These are phyloP conservation scores for Austrolebias charrua DNA, from an alignment of 2,797 vertebrate genomes.

Conservation along the genomic window DNA sequence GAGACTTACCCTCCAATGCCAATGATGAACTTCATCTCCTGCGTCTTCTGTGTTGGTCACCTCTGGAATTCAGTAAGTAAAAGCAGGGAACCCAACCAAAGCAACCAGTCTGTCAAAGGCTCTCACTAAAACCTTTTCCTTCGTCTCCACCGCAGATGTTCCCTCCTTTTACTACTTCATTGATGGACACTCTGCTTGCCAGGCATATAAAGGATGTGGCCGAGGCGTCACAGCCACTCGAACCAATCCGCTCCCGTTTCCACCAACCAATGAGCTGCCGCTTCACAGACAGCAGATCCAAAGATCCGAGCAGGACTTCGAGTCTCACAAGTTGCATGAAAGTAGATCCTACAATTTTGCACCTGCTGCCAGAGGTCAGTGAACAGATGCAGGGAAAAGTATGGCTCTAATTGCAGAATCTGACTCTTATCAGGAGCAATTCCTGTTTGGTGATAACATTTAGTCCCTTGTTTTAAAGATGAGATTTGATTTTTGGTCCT, in stretches of 20 bases:
- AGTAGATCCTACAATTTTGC: conserved; percentile 52
- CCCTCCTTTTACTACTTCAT: conserved; percentile 83
- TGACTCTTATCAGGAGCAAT: background rate
- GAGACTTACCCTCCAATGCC: conserved; percentile 92
- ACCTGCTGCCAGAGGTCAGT: conserved; percentile 63
- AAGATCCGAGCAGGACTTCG: conserved; percentile 23
- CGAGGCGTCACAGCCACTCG: conserved; percentile 47
- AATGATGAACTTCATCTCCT: conserved; percentile 86
- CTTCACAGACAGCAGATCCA: conserved; percentile 29
- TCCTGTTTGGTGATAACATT: background rate
- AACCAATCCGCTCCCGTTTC: conserved; percentile 46
- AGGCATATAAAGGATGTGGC: conserved; percentile 75
- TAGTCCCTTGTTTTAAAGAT: background rate
- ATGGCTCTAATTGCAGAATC: background rate
- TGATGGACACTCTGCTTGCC: conserved; percentile 73
- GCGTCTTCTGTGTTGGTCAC: conserved; percentile 60
- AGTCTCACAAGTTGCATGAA: conserved; percentile 53
- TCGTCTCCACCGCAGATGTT: conserved; percentile 51
- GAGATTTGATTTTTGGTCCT: background rate
- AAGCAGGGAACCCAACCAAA: conserved; percentile 70
- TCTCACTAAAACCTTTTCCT: conserved; percentile 47
- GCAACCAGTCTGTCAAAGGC: conserved; percentile 42
- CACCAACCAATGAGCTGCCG: conserved; percentile 62
- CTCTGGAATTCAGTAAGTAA: conserved; percentile 72
- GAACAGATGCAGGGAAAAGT: conserved; percentile 10